Evolutionary conservation across 1,140 invertebrate genomes (phyloP).

Genomic region (Cyclina sinensis): DNA sequence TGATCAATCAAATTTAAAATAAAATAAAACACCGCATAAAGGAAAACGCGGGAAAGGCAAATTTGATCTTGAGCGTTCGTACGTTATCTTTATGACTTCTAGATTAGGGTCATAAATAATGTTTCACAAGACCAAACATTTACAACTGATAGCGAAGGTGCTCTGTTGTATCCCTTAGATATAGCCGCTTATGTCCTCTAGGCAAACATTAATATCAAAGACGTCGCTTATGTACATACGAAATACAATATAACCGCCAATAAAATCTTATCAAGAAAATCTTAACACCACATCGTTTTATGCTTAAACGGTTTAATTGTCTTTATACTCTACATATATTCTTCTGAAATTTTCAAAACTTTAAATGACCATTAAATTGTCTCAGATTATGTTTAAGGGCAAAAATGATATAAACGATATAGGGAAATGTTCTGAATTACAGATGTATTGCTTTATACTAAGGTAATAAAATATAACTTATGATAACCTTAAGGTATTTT

Average conservation of each 20-base stretch:
- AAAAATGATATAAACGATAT: background rate
- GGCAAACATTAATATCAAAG: constrained; percentile 58
- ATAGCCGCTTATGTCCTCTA: constrained; percentile 46
- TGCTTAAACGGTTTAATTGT: constrained; percentile 46
- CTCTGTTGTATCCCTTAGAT: constrained; percentile 42
- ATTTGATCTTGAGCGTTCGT: background rate
- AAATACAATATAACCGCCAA: constrained; percentile 25
- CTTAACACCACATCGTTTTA: constrained; percentile 45
- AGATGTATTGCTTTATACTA: background rate
- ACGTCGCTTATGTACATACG: constrained; percentile 42
- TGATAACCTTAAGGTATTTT: constrained; percentile 27
- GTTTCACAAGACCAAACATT: constrained; percentile 3
- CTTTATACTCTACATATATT: constrained; percentile 20
- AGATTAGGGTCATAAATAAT: constrained; percentile 35
- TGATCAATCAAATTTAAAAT: constrained; percentile 8
- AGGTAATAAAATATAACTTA: constrained; percentile 28
- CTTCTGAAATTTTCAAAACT: background rate
- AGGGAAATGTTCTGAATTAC: background rate
- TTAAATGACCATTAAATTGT: constrained; percentile 1
- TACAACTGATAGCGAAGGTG: background rate
- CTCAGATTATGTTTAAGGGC: background rate
- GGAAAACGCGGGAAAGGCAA: constrained; percentile 5
- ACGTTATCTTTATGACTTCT: constrained; percentile 16
- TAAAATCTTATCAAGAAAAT: constrained; percentile 57
- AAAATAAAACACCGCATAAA: constrained; percentile 12